Percentiles rank a stretch among this genome's conserved stretches.
Conservation (phyloP, 2,797 vertebrate species). For the Darevskia nairensis region DNA sequence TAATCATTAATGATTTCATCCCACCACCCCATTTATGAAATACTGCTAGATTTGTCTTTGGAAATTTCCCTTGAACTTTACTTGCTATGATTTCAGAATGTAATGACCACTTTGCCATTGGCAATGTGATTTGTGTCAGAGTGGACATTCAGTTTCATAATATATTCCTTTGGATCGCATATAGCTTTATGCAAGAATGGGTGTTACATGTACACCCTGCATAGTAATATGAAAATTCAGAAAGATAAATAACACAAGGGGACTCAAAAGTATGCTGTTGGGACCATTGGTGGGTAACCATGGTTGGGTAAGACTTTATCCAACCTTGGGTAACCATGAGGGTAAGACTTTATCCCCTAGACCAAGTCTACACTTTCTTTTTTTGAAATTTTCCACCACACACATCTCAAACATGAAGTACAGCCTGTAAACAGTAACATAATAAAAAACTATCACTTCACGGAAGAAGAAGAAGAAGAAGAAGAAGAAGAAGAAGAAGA, state of each 20-base stretch:
- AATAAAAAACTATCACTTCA: too few relatives aligned
- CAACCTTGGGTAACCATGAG: neutral
- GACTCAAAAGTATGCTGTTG: neutral
- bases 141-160: neutral
- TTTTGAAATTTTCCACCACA: neutral
- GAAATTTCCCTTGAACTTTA: neutral
- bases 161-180: neutral
- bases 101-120: neutral
- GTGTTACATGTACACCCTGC: neutral
- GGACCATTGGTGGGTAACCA: neutral
- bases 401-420: too few relatives aligned
- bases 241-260: too few relatives aligned
- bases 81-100: conserved; percentile 4
- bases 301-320: neutral
- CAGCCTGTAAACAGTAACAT: too few relatives aligned
- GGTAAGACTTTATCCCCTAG: neutral
- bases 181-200: neutral
- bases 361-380: neutral
- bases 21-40: conserved; percentile 2
- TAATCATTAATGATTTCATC: conserved; percentile 48
- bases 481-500: too few relatives aligned
- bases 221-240: neutral
- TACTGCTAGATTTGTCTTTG: neutral
- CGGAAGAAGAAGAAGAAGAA: too few relatives aligned
- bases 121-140: neutral